Percentiles rank a stretch among this genome's conserved stretches.
Conservation (phyloP, 2,797 vertebrate species). For the Catamblyrhynchus diadema region DNA sequence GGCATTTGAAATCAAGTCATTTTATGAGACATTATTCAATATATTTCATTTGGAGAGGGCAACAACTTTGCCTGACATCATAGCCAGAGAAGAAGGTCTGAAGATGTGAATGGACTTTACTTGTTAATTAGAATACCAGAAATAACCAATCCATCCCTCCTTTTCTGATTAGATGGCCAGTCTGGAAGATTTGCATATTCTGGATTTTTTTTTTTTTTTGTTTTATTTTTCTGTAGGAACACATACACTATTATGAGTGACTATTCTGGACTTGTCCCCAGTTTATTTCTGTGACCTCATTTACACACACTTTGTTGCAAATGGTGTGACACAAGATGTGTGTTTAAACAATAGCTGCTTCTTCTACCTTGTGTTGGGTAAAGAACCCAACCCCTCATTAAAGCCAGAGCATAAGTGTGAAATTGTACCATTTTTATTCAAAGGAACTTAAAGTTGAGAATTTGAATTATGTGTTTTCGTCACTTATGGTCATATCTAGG, state of each 20-base stretch:
- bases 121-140: neutral
- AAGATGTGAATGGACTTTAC: neutral
- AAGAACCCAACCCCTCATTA: neutral
- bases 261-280: neutral
- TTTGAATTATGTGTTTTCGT: neutral
- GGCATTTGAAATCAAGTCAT: neutral
- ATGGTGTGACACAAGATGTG: neutral
- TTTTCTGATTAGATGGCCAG: neutral
- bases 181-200: neutral
- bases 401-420: neutral
- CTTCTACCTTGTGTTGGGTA: neutral
- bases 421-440: neutral
- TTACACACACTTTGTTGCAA: neutral
- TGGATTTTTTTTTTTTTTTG: neutral
- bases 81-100: neutral
- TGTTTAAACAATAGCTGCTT: neutral
- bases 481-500: neutral
- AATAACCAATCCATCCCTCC: neutral
- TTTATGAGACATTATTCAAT: neutral
- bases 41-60: neutral
- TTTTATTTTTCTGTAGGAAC: neutral
- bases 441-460: neutral
- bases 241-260: neutral
- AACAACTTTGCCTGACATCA: neutral
- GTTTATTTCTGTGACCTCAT: neutral